Conservation (phyloP, 1,140 invertebrate genomes). For the Pseudomyrmex dendroicus region DNA sequence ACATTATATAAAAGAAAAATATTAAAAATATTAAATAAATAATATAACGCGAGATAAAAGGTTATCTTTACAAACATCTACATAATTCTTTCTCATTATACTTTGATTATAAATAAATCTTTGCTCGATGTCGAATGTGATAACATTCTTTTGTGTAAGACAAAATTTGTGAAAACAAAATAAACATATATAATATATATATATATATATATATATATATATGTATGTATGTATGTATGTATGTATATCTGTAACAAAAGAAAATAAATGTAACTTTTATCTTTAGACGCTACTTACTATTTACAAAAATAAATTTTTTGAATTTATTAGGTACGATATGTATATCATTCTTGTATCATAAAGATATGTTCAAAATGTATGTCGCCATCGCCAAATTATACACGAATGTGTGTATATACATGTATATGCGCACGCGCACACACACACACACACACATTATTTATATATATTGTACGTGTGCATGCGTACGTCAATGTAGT, state of each 20-base stretch:
- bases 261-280: slow-evolving; percentile 65
- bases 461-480: slow-evolving; percentile 37
- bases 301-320: slow-evolving; percentile 49
- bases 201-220: slow-evolving; percentile 8
- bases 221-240: slow-evolving; percentile 7
- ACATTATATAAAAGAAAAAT: slow-evolving; percentile 40
- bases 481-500: slow-evolving; percentile 60
- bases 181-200: slow-evolving; percentile 20
- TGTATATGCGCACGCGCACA: too few relatives aligned
- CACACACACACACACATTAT: not conserved
- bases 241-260: not conserved
- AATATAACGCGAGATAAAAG: slow-evolving; percentile 36
- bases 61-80: slow-evolving; percentile 68
- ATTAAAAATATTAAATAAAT: slow-evolving; percentile 62
- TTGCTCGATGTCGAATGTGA: slow-evolving; percentile 67
- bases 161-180: slow-evolving; percentile 31
- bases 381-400: slow-evolving; percentile 3
- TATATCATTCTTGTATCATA: slow-evolving; percentile 51
- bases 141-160: slow-evolving; percentile 60
- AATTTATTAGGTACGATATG: slow-evolving; percentile 43
- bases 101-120: slow-evolving; percentile 64
- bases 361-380: slow-evolving; percentile 23
- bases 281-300: slow-evolving; percentile 63
- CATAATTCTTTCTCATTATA: slow-evolving; percentile 65
- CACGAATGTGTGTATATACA: too few relatives aligned